Evolutionary conservation across 2,797 vertebrate genomes (phyloP).

Genomic region (Xiphophorus birchmanni): DNA sequence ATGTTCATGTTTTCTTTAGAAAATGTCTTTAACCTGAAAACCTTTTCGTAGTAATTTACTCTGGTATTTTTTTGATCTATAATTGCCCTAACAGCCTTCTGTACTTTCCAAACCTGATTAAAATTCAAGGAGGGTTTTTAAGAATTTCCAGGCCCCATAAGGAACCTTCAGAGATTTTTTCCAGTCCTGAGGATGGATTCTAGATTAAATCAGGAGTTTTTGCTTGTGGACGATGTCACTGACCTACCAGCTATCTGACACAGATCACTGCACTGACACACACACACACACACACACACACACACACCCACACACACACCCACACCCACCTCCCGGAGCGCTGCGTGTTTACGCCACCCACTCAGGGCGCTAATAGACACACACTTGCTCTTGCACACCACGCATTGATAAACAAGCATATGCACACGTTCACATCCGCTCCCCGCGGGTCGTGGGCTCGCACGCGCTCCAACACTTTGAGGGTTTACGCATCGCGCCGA

Average conservation of each 20-base stretch:
- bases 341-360: constrained; percentile 69
- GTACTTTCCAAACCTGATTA: no score
- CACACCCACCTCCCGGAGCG: constrained; percentile 54
- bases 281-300: constrained; percentile 34
- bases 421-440: constrained; percentile 67
- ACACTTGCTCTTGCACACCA: constrained; percentile 71
- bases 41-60: no score
- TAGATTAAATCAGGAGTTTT: constrained; percentile 20
- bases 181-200: neutral
- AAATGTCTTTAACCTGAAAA: no score
- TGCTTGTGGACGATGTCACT: constrained; percentile 37
- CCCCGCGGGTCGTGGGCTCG: constrained; percentile 76
- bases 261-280: constrained; percentile 68
- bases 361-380: constrained; percentile 71
- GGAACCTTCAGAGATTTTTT: neutral
- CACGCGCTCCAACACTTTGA: constrained; percentile 65
- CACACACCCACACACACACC: constrained; percentile 24
- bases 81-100: no score
- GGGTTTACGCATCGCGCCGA: constrained; percentile 46
- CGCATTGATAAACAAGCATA: constrained; percentile 73
- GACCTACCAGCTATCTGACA: constrained; percentile 61
- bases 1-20: no score
- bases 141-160: no score
- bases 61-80: no score
- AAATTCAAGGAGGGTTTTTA: no score